Percentiles rank a stretch among this genome's conserved stretches.
Conservation (phyloP, 2,113 vertebrate genomes). For the Phodopus roborovskii region DNA sequence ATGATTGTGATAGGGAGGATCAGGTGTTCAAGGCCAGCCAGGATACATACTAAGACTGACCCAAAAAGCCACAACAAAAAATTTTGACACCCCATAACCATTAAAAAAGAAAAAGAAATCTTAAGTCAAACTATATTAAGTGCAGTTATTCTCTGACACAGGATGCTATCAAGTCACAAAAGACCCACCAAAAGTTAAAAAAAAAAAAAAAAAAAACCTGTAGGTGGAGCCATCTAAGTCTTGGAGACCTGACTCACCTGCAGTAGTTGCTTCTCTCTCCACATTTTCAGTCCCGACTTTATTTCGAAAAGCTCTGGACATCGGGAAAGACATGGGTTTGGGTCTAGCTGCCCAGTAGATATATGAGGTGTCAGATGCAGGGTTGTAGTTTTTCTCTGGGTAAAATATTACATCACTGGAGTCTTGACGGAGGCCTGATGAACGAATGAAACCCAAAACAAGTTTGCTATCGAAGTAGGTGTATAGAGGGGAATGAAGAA, state of each 20-base stretch:
- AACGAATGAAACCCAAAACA: not conserved
- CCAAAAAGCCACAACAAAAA: not conserved
- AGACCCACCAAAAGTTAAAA: not conserved
- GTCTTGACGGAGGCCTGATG: not conserved
- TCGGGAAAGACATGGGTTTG: not conserved
- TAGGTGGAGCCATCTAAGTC: not conserved
- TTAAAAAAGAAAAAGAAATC: not conserved
- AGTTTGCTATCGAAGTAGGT: not conserved
- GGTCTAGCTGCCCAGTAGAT: not conserved
- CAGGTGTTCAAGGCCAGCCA: not conserved
- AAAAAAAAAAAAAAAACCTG: not conserved
- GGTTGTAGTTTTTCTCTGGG: not conserved
- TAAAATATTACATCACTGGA: not conserved
- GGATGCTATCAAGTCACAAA: not conserved
- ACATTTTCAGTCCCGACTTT: not conserved
- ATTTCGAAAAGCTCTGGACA: not conserved
- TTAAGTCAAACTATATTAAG: not conserved
- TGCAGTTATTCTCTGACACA: not conserved
- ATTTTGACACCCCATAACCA: not conserved
- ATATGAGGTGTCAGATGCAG: not conserved
- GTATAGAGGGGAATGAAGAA: not conserved
- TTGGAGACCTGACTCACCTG: conserved; percentile 46
- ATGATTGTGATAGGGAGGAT: not conserved
- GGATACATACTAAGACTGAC: not conserved
- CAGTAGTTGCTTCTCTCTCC: fast-evolving